These are phyloP conservation scores for Uria lomvia DNA, from an alignment of 2,113 vertebrate species.

Conservation along the genomic window DNA sequence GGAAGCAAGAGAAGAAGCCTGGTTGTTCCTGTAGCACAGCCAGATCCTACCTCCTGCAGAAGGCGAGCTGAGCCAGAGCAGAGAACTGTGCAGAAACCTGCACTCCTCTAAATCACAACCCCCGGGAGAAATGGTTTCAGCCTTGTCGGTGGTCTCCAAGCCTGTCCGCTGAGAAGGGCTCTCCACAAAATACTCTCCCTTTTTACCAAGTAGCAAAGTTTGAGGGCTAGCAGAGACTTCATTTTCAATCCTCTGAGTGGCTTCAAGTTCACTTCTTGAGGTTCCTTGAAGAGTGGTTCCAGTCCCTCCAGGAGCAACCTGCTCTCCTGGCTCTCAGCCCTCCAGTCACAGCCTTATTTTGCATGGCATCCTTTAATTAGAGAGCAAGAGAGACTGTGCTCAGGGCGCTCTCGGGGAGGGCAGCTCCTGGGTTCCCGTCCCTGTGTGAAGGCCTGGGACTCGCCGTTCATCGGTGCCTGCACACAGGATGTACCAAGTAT, in stretches of 20 bases:
- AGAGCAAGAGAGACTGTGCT: neutral
- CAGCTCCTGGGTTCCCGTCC: neutral
- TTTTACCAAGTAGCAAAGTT: neutral
- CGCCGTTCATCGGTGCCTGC: accelerated
- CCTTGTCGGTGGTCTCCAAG: neutral
- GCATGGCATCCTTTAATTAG: slow-evolving; percentile 29
- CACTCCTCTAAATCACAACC: neutral
- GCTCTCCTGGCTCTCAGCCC: slow-evolving; percentile 16
- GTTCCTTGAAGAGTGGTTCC: neutral
- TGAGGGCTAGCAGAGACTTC: neutral
- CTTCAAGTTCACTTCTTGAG: neutral
- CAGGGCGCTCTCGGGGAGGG: neutral
- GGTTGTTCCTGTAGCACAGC: neutral
- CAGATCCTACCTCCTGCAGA: neutral
- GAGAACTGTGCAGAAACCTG: neutral
- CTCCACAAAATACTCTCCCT: neutral
- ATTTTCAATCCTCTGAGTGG: neutral
- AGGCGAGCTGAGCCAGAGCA: neutral
- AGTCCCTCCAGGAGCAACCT: neutral
- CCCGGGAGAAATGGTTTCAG: neutral
- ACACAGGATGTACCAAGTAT: neutral
- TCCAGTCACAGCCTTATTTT: neutral
- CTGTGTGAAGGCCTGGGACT: neutral
- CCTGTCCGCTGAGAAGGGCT: neutral
- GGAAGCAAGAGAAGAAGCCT: neutral